phyloP scores from a whole-genome alignment of 1,140 invertebrate species.

The Scaptomyza graminum region DNA sequence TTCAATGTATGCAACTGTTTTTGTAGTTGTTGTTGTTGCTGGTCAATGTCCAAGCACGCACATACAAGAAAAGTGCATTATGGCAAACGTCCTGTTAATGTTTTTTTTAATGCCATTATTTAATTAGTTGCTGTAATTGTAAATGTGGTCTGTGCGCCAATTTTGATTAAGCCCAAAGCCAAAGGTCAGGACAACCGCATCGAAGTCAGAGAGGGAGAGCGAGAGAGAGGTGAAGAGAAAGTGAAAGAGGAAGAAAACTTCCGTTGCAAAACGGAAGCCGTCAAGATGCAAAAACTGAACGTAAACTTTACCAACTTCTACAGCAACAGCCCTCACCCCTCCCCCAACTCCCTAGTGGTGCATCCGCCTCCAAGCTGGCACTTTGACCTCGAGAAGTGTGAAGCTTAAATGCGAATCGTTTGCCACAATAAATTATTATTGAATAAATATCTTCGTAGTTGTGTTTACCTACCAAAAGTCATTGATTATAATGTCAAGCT shows the following conservation, averaged over 20 bases:
- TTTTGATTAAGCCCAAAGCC: slow-evolving; percentile 36
- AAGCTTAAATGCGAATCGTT: neutral
- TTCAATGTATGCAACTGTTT: slow-evolving; percentile 4
- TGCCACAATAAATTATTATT: neutral
- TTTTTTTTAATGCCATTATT: slow-evolving; percentile 47
- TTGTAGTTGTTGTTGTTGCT: slow-evolving; percentile 35
- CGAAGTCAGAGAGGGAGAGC: neutral
- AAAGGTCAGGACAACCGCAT: slow-evolving; percentile 12
- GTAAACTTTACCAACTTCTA: neutral
- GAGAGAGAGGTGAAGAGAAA: no score
- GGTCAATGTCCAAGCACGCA: slow-evolving; percentile 36
- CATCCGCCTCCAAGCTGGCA: neutral
- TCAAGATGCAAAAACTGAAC: neutral
- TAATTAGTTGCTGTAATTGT: slow-evolving; percentile 61
- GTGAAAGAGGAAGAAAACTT: neutral
- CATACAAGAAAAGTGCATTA: slow-evolving; percentile 76
- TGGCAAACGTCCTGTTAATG: slow-evolving; percentile 30
- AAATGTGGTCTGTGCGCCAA: slow-evolving; percentile 31
- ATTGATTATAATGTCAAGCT: neutral
- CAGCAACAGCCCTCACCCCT: neutral
- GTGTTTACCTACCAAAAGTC: neutral
- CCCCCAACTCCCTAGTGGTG: neutral
- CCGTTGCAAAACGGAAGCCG: slow-evolving; percentile 4
- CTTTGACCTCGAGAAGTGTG: neutral
- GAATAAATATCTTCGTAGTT: neutral